Evolutionary conservation across 64 coral and sea anemone genomes (phyloP), one percentile per base, ranked within the genome.

Genomic region (Montipora sp.): DNA sequence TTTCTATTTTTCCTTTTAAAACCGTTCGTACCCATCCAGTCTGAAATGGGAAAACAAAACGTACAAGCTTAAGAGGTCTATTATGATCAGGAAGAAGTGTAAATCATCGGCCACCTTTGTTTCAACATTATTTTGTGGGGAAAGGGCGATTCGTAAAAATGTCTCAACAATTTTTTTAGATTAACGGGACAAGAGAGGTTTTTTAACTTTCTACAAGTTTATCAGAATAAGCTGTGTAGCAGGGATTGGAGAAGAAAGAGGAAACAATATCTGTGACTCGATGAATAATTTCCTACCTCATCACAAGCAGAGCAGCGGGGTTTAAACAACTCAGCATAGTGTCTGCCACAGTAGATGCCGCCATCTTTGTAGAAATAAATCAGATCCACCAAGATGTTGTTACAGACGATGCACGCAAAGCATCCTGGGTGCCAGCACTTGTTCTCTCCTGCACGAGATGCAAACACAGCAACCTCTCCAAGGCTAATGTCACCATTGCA

Each of bases 401-500:
- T 94, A 81, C 98, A 99, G 75, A 92, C 74, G 20, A 55, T 57
- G 66, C 98, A 99, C 19, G 96, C 98, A 75, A 99, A 99, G 65
- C 98, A 99, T 7, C 92, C 94, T 16, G 98, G 98, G 61, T 99
- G 98, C 98, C 98, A 99, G 59, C 94, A 99, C 16, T 92, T 96
- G 75, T 89, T 73, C 67, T 93, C 89, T 77, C 98, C 94, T 5
- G 92, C 94, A 77, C 94, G 94, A 8, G 94, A 96, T 61, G 98
- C 94, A 90, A 99, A 99, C 74, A 99, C 94, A 15, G 98, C 98
- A 44, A 96, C 88, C 63, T 99, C 98, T 49, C 98, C 98, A 36
- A 88, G 70, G 50, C 73, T 48, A 45, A 99, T 75, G 1, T 69
- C 55, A 49, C 71, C 73, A 69, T 47, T 65, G 73, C 98, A 99